These are phyloP conservation scores for Magallana nippona DNA, from an alignment of 2,888 invertebrate genomes.

Conservation along the genomic window DNA sequence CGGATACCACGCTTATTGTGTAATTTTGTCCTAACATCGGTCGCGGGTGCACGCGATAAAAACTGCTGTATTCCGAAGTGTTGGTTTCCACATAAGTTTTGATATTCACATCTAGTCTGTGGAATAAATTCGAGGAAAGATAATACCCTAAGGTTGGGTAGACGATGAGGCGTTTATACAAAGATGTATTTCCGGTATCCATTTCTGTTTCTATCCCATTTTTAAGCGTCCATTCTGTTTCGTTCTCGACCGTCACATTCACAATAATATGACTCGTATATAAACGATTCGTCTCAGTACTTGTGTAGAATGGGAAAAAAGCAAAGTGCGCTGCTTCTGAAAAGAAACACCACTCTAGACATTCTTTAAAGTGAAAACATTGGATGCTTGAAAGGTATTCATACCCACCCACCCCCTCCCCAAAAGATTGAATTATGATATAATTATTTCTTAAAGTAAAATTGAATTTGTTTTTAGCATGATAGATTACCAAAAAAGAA, in stretches of 20 bases:
- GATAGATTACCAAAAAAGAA: too few relatives aligned
- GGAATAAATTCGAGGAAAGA: background rate
- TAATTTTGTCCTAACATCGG: background rate
- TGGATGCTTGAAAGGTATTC: too few relatives aligned
- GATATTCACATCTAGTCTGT: background rate
- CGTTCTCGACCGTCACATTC: background rate
- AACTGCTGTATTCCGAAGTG: background rate
- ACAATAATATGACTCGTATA: background rate
- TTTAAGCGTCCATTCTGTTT: background rate
- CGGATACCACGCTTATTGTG: background rate
- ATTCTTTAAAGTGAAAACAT: too few relatives aligned
- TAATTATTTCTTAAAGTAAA: too few relatives aligned
- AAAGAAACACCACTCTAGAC: too few relatives aligned
- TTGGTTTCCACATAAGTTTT: background rate
- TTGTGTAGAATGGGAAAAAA: background rate
- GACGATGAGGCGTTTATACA: background rate
- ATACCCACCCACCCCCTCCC: too few relatives aligned
- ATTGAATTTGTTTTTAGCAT: too few relatives aligned
- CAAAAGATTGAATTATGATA: too few relatives aligned
- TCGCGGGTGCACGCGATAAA: background rate
- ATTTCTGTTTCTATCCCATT: background rate
- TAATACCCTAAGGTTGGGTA: background rate
- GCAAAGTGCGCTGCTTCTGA: background rate
- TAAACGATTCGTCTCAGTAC: background rate
- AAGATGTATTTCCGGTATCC: background rate